Percentiles rank a stretch among this genome's conserved stretches.
Conservation (phyloP, 2,797 vertebrate genomes). For the Zalophus californianus region DNA sequence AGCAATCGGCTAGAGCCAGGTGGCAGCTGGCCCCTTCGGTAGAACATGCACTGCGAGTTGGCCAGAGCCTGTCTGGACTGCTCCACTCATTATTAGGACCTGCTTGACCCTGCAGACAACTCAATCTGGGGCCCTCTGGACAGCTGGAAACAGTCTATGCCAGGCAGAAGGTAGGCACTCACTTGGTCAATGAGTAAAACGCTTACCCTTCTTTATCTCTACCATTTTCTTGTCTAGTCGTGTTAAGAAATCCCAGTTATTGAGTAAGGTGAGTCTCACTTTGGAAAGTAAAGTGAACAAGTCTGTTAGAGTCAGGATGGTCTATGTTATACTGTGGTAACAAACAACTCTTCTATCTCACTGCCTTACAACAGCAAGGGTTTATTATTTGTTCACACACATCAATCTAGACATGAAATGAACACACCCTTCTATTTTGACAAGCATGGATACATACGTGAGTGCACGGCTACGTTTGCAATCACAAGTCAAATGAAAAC, state of each 20-base stretch:
- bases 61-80: neutral
- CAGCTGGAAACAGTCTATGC: neutral
- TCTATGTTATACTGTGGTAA: neutral
- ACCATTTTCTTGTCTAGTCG: neutral
- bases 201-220: neutral
- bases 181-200: neutral
- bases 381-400: conserved; percentile 48
- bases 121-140: neutral
- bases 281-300: neutral
- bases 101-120: neutral
- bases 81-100: neutral
- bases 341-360: conserved; percentile 1
- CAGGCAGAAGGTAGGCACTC: neutral
- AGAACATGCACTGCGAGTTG: neutral
- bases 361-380: conserved; percentile 16
- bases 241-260: neutral
- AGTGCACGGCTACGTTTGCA: neutral
- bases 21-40: neutral
- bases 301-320: neutral
- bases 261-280: neutral
- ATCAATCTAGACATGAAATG: neutral
- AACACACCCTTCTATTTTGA: neutral
- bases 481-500: conserved; percentile 34
- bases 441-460: neutral
- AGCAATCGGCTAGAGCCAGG: neutral